A percentile compares a stretch with the other conserved stretches of the same genome.
Conservation (phyloP, 2,888 invertebrate species). For the Microchrysa polita region DNA sequence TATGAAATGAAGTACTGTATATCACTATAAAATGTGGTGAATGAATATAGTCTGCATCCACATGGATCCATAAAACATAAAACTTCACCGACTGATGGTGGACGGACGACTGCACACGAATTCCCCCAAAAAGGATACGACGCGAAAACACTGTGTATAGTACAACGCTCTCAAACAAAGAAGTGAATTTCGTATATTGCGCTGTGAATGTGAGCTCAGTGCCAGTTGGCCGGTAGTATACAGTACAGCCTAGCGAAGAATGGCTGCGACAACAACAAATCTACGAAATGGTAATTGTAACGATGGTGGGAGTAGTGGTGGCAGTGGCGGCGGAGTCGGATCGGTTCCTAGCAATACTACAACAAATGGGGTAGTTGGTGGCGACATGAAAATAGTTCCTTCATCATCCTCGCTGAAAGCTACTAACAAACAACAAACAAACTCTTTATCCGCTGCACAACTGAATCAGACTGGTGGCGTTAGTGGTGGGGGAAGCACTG, state of each 20-base stretch:
- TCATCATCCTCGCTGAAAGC: slow-evolving; percentile 21
- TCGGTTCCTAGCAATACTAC: too few species aligned
- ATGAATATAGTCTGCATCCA: not conserved
- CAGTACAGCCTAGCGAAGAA: not conserved
- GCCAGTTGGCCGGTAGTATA: not conserved
- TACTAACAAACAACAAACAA: slow-evolving; percentile 56
- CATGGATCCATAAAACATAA: not conserved
- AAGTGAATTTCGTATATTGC: not conserved
- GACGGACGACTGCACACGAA: too few species aligned
- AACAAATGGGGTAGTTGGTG: too few species aligned
- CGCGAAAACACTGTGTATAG: too few species aligned
- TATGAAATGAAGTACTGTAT: not conserved
- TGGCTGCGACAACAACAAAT: slow-evolving; percentile 49
- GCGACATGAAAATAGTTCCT: slow-evolving; percentile 24
- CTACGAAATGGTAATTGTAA: slow-evolving; percentile 47
- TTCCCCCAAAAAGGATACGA: too few species aligned
- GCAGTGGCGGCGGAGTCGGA: slow-evolving; percentile 27
- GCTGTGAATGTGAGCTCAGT: not conserved
- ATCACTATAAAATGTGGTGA: not conserved
- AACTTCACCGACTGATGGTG: too few species aligned
- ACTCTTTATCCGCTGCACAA: slow-evolving; percentile 58
- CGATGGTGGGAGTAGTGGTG: not conserved
- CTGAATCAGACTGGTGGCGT: not conserved
- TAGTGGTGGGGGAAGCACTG: too few species aligned
- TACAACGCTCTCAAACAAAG: not conserved